These are phyloP conservation scores for Lacerta agilis DNA, from an alignment of 2,797 vertebrate genomes.

Conservation along the genomic window DNA sequence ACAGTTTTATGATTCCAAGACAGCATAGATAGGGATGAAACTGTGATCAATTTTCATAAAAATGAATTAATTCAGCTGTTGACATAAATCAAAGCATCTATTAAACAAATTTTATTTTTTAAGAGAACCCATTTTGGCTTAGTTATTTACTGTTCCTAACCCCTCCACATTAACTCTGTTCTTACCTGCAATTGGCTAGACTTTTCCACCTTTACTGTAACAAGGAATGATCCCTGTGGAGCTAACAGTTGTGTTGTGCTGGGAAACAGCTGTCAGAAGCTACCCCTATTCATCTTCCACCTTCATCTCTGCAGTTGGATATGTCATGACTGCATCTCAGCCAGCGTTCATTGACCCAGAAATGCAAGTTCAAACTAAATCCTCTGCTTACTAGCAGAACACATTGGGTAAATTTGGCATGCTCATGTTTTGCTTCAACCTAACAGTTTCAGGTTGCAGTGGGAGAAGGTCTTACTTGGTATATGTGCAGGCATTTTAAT, in stretches of 20 bases:
- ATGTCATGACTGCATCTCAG: constrained; percentile 31
- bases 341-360: constrained; percentile 45
- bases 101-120: neutral
- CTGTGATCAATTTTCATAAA: neutral
- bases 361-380: constrained; percentile 31
- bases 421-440: neutral
- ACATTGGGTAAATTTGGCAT: constrained; percentile 9
- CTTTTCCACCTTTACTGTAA: neutral
- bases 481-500: neutral
- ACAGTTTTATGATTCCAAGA: neutral
- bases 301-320: neutral
- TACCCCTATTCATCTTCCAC: neutral
- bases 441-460: neutral
- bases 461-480: neutral
- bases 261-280: constrained; percentile 4
- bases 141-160: neutral
- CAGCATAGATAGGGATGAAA: neutral
- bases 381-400: neutral
- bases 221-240: neutral
- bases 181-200: neutral
- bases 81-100: neutral
- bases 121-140: neutral
- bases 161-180: neutral
- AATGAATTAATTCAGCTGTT: neutral
- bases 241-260: neutral